A percentile compares a stretch with the other conserved stretches of the same genome.
Evolutionary conservation across 2,113 vertebrate genomes (phyloP).

Genomic region (Urocynchramus pylzowi): DNA sequence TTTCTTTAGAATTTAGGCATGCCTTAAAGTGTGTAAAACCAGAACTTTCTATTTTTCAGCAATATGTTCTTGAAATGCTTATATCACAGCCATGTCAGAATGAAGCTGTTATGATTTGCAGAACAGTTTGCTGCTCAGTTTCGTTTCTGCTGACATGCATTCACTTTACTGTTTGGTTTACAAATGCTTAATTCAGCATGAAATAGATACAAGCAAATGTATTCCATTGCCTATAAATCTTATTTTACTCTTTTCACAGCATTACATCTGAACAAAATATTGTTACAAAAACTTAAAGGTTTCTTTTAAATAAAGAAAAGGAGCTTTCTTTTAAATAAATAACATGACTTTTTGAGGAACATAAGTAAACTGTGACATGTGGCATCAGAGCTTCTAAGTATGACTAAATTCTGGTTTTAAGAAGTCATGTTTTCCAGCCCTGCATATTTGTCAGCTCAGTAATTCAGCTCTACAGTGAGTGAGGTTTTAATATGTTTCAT

Average conservation of each 20-base stretch:
- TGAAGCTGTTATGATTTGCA: not conserved
- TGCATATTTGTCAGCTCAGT: not conserved
- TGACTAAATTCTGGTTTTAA: not conserved
- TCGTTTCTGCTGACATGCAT: not conserved
- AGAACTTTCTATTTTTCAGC: not conserved
- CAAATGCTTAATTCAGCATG: slow-evolving; percentile 6
- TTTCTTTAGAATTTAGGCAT: not conserved
- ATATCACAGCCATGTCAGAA: not conserved
- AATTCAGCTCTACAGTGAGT: not conserved
- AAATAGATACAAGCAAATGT: not conserved
- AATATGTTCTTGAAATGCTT: not conserved
- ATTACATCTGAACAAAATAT: not conserved
- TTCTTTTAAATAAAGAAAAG: not conserved
- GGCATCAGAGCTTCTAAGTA: not conserved
- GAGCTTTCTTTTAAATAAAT: not conserved
- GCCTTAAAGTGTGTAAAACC: not conserved
- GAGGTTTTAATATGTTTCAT: not conserved
- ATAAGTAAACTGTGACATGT: not conserved
- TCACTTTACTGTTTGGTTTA: not conserved
- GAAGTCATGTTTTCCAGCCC: not conserved
- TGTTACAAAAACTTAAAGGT: not conserved
- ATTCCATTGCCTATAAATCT: not conserved
- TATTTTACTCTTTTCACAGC: not conserved
- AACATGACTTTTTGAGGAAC: not conserved
- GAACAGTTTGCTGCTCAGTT: not conserved